A percentile compares a stretch with the other conserved stretches of the same genome.
These are phyloP conservation scores for Tragulus kanchil DNA, from an alignment of 2,113 vertebrate genomes.

Conservation along the genomic window DNA sequence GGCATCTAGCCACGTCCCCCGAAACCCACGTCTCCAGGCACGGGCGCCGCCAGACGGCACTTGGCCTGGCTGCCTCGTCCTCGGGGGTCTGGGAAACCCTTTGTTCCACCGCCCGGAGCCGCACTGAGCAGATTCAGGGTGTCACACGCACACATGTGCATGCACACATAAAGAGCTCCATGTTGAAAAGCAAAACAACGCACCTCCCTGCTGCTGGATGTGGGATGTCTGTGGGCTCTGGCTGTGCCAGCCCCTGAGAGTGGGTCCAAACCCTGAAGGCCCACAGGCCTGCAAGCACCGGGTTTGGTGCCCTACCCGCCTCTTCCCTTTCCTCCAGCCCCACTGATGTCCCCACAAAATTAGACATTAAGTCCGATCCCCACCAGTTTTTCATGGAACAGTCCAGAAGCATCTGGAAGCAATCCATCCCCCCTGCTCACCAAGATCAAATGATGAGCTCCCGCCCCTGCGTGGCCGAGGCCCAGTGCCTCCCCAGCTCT, in stretches of 20 bases:
- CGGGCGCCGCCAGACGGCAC: background rate
- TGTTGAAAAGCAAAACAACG: background rate
- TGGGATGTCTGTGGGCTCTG: background rate
- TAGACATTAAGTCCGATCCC: background rate
- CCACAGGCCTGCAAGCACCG: background rate
- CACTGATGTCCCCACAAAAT: too few species aligned
- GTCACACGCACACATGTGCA: background rate
- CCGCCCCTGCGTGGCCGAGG: too few species aligned
- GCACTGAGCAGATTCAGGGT: background rate
- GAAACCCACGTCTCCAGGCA: fast-evolving
- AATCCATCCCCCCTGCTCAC: background rate
- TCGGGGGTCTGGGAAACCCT: background rate
- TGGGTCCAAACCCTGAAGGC: background rate
- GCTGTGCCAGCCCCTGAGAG: background rate
- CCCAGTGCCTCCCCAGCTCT: background rate
- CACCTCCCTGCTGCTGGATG: too few species aligned
- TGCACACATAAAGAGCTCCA: background rate
- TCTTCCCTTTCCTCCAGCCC: background rate
- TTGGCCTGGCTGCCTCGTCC: background rate
- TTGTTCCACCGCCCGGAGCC: background rate
- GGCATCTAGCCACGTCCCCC: fast-evolving
- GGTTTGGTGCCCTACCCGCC: background rate
- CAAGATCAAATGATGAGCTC: background rate
- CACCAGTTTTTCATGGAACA: background rate
- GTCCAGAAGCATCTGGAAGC: background rate